A percentile compares a stretch with the other conserved stretches of the same genome.
These are phyloP conservation scores for Andrena dorsata DNA, from an alignment of 2,888 invertebrate species.

Conservation along the genomic window DNA sequence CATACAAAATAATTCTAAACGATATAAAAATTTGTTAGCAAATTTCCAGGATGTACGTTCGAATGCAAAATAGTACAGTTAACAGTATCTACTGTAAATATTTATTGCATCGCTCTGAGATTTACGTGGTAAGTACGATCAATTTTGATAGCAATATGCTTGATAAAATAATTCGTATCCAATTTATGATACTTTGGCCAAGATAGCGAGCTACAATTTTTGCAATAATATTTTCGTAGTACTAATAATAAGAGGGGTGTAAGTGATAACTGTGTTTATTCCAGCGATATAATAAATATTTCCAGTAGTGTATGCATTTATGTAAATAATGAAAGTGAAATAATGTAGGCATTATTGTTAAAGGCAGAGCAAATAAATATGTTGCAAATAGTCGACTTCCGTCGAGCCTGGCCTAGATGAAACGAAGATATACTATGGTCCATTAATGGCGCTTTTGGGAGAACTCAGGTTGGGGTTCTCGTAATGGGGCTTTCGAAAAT, in stretches of 20 bases:
- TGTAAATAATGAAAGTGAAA: not conserved
- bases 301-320: not conserved
- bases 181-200: no score
- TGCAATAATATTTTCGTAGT: no score
- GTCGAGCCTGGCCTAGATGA: slow-evolving; percentile 34
- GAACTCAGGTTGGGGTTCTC: slow-evolving; percentile 45
- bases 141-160: no score
- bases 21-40: not conserved
- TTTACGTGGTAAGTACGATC: no score
- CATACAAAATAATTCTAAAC: not conserved
- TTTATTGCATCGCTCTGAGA: no score
- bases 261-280: no score
- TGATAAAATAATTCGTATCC: no score
- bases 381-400: slow-evolving; percentile 6
- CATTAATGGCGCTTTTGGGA: slow-evolving; percentile 60
- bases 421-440: slow-evolving; percentile 59
- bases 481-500: slow-evolving; percentile 63
- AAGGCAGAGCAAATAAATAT: slow-evolving; percentile 13
- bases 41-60: not conserved
- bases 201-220: no score
- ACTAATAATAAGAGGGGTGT: no score
- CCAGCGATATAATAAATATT: no score
- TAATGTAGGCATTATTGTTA: not conserved
- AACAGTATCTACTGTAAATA: no score
- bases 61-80: no score